phyloP scores from a whole-genome alignment of 2,113 vertebrate species.

The Paradoxurus hermaphroditus region DNA sequence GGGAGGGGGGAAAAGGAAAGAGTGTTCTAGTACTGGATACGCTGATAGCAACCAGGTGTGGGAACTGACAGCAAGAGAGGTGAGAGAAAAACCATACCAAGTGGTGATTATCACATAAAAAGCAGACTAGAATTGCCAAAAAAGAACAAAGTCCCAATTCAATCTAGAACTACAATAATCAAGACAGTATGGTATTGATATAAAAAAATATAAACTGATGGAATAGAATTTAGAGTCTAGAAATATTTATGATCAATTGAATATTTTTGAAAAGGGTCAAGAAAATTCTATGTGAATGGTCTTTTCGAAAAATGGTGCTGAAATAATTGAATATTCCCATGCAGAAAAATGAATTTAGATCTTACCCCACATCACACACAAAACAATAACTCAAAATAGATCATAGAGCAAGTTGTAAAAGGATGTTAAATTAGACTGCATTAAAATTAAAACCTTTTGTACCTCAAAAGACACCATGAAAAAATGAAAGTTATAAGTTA shows the following conservation, averaged over 20 bases:
- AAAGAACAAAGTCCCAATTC: neutral
- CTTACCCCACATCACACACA: neutral
- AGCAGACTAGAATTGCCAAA: neutral
- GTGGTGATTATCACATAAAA: neutral
- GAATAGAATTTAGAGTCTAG: neutral
- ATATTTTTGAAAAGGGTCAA: slow-evolving; percentile 44
- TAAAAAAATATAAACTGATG: neutral
- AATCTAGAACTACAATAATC: neutral
- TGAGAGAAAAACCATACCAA: neutral
- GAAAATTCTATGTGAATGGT: neutral
- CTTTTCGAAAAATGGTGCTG: neutral
- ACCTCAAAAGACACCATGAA: neutral
- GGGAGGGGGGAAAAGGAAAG: neutral
- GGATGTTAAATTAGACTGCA: neutral
- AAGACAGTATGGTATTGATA: neutral
- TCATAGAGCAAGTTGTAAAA: neutral
- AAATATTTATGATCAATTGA: slow-evolving; percentile 5
- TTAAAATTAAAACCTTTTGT: neutral
- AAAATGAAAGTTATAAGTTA: neutral
- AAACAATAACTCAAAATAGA: neutral
- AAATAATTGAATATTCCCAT: neutral
- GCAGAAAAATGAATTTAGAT: neutral
- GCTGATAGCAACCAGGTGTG: neutral
- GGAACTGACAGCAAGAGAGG: neutral
- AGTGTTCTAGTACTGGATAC: neutral